Evolutionary conservation across 37 sponge, comb jelly and placozoan species (phyloP), one percentile per base, ranked within the genome.

Genomic region (Aplysina aerophoba): DNA sequence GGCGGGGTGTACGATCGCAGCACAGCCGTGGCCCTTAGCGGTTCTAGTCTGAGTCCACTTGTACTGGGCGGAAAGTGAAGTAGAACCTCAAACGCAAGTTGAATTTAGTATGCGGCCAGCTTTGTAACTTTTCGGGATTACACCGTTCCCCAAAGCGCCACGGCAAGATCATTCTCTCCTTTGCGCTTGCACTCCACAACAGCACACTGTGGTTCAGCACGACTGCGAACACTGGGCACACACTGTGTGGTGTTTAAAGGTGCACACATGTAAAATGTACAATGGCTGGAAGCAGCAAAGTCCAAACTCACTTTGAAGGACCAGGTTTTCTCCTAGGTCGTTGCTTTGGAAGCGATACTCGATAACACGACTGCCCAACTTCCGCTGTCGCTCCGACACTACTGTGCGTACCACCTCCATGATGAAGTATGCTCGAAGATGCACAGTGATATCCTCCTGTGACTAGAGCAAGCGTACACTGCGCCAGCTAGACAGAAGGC

Each of bases 371-470:
- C 54, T 75, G 22, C 78, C 78, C 25, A 75, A 54, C 24, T 75
- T 75, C 11, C 78, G 20, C 21, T 75, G 78, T 8, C 50, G 50
- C 41, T 75, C 78, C 2, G 53, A 13, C 3, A 75, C 24, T 21
- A 75, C 78, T 21, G 54, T 75, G 37, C 78, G 20, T 1, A 75
- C 78, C n/a, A 75, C 53, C 37, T 75, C 78, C 78, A 75, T 75
- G 1, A 44, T 44, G 8, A 44, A 8, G 8, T 3, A 44, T 8
- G 50, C 50, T 44, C 6, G 60, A 30, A 82, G n/a, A 61, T 34
- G 64, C 61, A 31, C 83, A 82, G 19, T 36, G 66, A 82, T 17
- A 37, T 41, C 59, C 65, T 24, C 78, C 37, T 17, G 16, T 15
- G 41, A 35, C 31, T 71, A 4, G 72, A 19, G 27, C 20, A 27